Evolutionary conservation across 2,888 invertebrate species (phyloP).

Genomic region (Phytoseiulus persimilis): DNA sequence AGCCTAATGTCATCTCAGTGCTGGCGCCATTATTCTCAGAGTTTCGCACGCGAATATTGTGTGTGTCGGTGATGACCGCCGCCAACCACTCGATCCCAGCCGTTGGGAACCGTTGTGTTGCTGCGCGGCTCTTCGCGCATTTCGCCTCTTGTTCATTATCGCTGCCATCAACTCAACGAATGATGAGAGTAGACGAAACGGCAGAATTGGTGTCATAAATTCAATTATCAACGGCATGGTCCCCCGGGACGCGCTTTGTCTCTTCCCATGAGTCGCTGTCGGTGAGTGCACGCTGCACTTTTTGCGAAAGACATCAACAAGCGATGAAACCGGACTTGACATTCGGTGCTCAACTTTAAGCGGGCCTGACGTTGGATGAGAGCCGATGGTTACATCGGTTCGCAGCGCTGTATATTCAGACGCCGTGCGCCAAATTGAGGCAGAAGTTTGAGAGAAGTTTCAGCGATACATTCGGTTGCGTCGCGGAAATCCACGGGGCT

Average conservation of each 20-base stretch:
- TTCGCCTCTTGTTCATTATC: background rate
- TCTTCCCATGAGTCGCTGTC: background rate
- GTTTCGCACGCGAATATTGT: background rate
- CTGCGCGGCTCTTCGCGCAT: background rate
- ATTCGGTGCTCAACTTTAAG: background rate
- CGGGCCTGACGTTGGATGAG: background rate
- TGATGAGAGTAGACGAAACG: background rate
- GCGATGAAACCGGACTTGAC: background rate
- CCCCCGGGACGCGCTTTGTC: background rate
- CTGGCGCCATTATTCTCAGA: background rate
- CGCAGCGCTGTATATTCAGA: background rate
- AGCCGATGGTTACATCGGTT: background rate
- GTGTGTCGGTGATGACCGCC: background rate
- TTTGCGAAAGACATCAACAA: background rate
- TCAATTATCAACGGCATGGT: background rate
- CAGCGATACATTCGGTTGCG: too few species aligned
- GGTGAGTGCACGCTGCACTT: background rate
- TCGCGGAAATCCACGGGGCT: too few species aligned
- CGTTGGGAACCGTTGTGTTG: background rate
- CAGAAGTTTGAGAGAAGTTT: too few species aligned
- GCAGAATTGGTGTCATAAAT: background rate
- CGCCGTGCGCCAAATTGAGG: too few species aligned
- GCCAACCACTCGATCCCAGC: background rate
- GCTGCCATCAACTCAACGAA: background rate
- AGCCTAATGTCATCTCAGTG: background rate